Percentiles rank a stretch among this genome's conserved stretches.
These are phyloP conservation scores for Triops longicaudatus DNA, from an alignment of 1,140 invertebrate genomes.

Conservation along the genomic window DNA sequence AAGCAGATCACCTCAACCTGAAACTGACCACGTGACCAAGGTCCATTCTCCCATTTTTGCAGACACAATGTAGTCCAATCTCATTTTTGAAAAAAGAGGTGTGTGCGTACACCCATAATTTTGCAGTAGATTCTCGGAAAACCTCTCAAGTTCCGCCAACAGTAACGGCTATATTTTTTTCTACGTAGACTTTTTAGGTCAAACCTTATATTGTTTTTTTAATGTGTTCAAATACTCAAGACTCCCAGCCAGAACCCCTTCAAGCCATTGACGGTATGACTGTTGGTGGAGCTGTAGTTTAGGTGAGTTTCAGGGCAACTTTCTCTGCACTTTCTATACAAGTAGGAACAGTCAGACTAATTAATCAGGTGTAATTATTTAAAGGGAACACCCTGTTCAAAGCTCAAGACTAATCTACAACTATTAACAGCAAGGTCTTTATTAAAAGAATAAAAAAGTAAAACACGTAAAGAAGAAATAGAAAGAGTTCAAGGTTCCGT, in stretches of 20 bases:
- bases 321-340: not conserved
- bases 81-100: not conserved
- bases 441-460: not conserved
- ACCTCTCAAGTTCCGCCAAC: not conserved
- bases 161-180: not conserved
- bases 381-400: not conserved
- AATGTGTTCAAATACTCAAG: not conserved
- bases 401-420: not conserved
- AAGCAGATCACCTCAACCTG: slow-evolving; percentile 14
- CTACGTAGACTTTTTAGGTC: not conserved
- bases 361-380: not conserved
- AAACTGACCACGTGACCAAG: not conserved
- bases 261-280: too few species aligned
- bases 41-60: not conserved
- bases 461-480: not conserved
- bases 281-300: not conserved
- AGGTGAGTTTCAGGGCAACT: not conserved
- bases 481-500: not conserved
- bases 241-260: too few species aligned
- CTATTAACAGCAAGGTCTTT: not conserved
- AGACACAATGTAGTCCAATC: not conserved
- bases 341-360: not conserved
- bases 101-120: not conserved
- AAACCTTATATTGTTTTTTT: not conserved
- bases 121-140: not conserved